phyloP scores from a whole-genome alignment of 2,113 vertebrate genomes.

The Oncorhynchus kisutch region DNA sequence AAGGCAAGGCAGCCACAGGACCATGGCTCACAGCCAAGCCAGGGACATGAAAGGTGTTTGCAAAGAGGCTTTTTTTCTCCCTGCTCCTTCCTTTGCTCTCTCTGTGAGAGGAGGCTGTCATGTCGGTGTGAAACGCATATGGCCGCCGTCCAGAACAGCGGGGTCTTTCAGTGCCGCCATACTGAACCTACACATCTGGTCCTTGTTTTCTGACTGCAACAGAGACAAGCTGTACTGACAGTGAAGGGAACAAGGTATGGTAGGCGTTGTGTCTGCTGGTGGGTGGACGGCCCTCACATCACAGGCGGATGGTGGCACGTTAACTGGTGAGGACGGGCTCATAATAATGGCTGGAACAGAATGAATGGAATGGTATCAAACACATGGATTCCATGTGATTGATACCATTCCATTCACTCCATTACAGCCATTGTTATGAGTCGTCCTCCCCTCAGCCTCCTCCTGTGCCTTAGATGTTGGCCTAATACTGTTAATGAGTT shows the following conservation, averaged over 20 bases:
- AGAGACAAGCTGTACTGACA: not conserved
- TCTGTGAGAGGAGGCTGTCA: constrained; percentile 55
- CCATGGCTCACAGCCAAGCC: constrained; percentile 40
- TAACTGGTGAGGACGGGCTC: no score
- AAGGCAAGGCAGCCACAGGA: constrained; percentile 18
- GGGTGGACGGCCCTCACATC: not conserved
- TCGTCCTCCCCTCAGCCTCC: no score
- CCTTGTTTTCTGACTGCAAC: constrained; percentile 37
- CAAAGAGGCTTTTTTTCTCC: not conserved
- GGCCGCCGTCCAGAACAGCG: constrained; percentile 55
- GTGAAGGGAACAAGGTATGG: constrained; percentile 16
- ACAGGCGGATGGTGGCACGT: no score
- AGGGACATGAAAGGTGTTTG: constrained; percentile 52
- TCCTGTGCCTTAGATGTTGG: not conserved
- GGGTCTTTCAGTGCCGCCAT: constrained; percentile 50
- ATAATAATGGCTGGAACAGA: no score
- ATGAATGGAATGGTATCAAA: no score
- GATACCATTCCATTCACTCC: no score
- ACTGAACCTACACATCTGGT: constrained; percentile 63
- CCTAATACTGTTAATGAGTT: constrained; percentile 20
- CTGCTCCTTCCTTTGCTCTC: constrained; percentile 20
- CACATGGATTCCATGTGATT: no score
- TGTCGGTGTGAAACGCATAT: constrained; percentile 61
- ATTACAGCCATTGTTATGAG: no score
- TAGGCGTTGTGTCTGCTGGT: constrained; percentile 10